Conservation (phyloP, 2,888 invertebrate species). For the Sesia apiformis region DNA sequence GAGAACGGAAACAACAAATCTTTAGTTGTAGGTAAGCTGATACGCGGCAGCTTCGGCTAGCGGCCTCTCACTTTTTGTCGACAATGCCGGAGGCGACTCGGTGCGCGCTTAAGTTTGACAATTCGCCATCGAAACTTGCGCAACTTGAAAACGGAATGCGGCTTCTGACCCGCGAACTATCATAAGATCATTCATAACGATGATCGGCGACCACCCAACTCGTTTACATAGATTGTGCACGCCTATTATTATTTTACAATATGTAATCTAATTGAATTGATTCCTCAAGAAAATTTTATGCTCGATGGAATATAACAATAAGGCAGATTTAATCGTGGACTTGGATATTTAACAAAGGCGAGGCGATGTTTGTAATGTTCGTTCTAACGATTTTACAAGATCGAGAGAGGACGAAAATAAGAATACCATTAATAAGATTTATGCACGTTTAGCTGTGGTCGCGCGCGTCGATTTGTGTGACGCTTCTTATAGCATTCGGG, state of each 20-base stretch:
- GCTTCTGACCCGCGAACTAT: slow-evolving; percentile 54
- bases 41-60: slow-evolving; percentile 35
- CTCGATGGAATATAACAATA: background rate
- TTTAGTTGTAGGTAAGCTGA: slow-evolving; percentile 48
- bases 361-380: slow-evolving; percentile 25
- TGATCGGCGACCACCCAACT: slow-evolving; percentile 57
- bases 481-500: slow-evolving; percentile 50
- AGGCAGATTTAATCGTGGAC: slow-evolving; percentile 8
- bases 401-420: slow-evolving; percentile 58
- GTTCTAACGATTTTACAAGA: slow-evolving; percentile 57
- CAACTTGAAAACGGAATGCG: slow-evolving; percentile 42
- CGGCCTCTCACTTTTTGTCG: slow-evolving; percentile 59
- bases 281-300: background rate
- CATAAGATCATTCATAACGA: slow-evolving; percentile 40
- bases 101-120: slow-evolving; percentile 11
- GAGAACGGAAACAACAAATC: slow-evolving; percentile 71
- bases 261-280: background rate
- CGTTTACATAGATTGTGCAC: slow-evolving; percentile 30
- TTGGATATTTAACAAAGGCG: slow-evolving; percentile 32
- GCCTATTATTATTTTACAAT: slow-evolving; percentile 20
- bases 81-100: slow-evolving; percentile 22
- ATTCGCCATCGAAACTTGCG: slow-evolving; percentile 23
- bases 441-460: slow-evolving; percentile 58
- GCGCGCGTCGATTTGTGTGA: slow-evolving; percentile 65
- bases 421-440: slow-evolving; percentile 68